Evolutionary conservation across 2,113 vertebrate genomes (phyloP).

Genomic region (Willisornis vidua): DNA sequence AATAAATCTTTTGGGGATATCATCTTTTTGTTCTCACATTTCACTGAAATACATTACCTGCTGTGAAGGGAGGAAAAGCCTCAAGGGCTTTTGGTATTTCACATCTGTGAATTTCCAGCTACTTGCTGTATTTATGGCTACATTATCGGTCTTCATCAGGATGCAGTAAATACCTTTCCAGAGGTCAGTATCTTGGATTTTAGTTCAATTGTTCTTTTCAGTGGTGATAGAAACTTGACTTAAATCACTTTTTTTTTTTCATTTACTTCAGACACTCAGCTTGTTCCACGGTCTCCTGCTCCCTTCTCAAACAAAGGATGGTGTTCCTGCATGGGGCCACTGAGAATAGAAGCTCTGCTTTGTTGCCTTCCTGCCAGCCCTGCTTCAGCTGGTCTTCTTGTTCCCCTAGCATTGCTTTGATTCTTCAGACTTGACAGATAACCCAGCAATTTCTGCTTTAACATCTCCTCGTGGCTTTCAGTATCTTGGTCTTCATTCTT

Average conservation of each 20-base stretch:
- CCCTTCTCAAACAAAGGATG: not conserved
- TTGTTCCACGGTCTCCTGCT: not conserved
- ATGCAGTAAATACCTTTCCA: slow-evolving; percentile 62
- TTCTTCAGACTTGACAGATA: not conserved
- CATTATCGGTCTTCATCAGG: slow-evolving; percentile 63
- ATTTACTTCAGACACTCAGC: not conserved
- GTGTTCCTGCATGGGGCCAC: not conserved
- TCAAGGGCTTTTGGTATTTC: slow-evolving; percentile 56
- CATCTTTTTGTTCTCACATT: slow-evolving; percentile 63
- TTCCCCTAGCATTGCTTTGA: not conserved
- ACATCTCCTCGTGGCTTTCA: not conserved
- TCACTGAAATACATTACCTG: slow-evolving; percentile 14
- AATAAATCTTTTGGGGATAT: slow-evolving; percentile 41
- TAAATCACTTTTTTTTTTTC: slow-evolving; percentile 49
- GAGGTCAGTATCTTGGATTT: slow-evolving; percentile 62
- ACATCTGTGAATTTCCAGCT: slow-evolving; percentile 44
- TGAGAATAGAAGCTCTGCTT: not conserved
- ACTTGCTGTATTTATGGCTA: slow-evolving; percentile 62
- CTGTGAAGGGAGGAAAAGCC: slow-evolving; percentile 34
- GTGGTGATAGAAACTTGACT: slow-evolving; percentile 11
- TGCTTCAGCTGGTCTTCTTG: not conserved
- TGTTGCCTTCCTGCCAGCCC: not conserved
- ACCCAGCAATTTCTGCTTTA: not conserved
- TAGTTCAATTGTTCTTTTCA: slow-evolving; percentile 67
- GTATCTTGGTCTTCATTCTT: not conserved